These are phyloP conservation scores for Crypturellus undulatus DNA, from an alignment of 2,113 vertebrate genomes.

Conservation along the genomic window DNA sequence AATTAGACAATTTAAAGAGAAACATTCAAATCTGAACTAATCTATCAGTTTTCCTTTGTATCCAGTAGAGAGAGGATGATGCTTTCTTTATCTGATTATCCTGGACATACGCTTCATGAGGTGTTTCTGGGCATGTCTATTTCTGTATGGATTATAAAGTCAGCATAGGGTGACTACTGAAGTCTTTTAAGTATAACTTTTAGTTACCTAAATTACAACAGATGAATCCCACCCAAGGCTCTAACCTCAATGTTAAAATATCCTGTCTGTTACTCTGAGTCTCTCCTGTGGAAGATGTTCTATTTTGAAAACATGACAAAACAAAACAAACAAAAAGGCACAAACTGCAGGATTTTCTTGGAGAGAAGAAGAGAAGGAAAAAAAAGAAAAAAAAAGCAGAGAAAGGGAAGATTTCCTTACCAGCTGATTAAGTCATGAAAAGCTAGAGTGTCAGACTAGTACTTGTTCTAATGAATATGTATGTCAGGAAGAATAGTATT, in stretches of 20 bases:
- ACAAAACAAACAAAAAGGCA: not conserved
- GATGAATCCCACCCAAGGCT: not conserved
- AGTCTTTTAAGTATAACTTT: not conserved
- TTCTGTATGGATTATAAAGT: not conserved
- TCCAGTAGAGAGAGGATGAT: not conserved
- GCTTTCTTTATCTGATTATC: conserved; percentile 26
- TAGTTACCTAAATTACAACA: not conserved
- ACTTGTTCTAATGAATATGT: not conserved
- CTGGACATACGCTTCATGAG: not conserved
- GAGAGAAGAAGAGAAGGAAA: too few relatives aligned
- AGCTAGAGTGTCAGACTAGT: not conserved
- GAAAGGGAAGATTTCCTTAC: not conserved
- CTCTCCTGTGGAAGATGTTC: not conserved
- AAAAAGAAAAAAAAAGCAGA: not conserved
- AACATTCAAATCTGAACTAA: not conserved
- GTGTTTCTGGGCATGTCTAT: not conserved
- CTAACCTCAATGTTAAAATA: not conserved
- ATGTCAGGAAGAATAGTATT: not conserved
- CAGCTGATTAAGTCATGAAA: not conserved
- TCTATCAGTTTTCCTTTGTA: not conserved
- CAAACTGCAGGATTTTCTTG: not conserved
- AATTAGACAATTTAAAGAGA: conserved; percentile 33
- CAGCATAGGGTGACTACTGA: not conserved
- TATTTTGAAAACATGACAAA: not conserved
- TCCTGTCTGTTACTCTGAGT: not conserved